Percentiles rank a stretch among this genome's conserved stretches.
These are phyloP conservation scores for Pseudochaenichthys georgianus DNA, from an alignment of 2,797 vertebrate species.

Conservation along the genomic window DNA sequence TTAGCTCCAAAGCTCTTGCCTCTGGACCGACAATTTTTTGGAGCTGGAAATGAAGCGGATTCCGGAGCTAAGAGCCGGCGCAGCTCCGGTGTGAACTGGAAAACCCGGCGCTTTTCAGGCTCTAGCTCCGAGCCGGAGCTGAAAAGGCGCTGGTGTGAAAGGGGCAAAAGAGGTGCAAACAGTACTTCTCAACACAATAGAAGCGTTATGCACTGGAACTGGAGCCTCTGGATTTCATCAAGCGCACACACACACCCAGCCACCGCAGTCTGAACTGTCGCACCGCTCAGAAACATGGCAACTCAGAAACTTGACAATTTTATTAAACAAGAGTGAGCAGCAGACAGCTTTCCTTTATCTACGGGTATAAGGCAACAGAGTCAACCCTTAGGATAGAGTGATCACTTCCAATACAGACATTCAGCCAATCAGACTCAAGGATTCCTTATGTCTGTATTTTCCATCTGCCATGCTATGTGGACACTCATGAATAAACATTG, in stretches of 20 bases:
- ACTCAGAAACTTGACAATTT: conserved; percentile 5
- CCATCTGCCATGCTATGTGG: conserved; percentile 36
- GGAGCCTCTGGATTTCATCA: conserved; percentile 19
- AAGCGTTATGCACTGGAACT: conserved; percentile 13
- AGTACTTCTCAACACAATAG: conserved; percentile 38
- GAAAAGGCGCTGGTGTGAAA: no score
- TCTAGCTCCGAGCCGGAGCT: no score
- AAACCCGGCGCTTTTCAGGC: no score
- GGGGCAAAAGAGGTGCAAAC: conserved; percentile 48
- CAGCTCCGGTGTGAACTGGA: no score
- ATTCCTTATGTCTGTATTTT: conserved; percentile 7
- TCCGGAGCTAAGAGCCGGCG: no score
- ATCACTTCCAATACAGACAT: conserved; percentile 39
- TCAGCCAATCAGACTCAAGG: conserved; percentile 23
- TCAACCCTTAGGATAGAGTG: conserved; percentile 13
- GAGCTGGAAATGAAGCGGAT: no score
- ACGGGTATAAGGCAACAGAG: not conserved
- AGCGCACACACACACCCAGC: conserved; percentile 9
- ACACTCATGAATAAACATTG: conserved; percentile 43
- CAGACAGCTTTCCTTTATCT: conserved; percentile 18
- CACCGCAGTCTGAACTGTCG: not conserved
- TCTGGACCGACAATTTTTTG: no score
- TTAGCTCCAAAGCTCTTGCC: no score
- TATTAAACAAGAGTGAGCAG: conserved; percentile 3
- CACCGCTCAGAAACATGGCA: not conserved